A percentile compares a stretch with the other conserved stretches of the same genome.
phyloP scores from a whole-genome alignment of 2,797 vertebrate genomes.

The Danio tinwini region DNA sequence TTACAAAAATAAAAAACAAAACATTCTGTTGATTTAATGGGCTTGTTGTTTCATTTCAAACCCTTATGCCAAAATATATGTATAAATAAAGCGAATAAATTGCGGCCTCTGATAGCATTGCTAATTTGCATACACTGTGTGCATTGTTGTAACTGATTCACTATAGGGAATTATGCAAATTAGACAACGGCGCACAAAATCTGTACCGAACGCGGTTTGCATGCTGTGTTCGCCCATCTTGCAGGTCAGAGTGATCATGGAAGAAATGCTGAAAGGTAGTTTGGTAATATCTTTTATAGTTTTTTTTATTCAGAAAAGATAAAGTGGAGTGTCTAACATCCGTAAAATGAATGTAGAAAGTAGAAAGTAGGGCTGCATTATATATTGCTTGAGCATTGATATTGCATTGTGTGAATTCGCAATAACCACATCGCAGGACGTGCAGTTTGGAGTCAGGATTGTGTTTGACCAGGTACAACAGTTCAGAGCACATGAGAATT shows the following conservation, averaged over 20 bases:
- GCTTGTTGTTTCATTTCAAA: slow-evolving; percentile 20
- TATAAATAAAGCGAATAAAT: slow-evolving; percentile 10
- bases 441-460: no score
- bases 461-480: no score
- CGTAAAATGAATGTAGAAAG: no score
- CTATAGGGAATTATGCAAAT: slow-evolving; percentile 34
- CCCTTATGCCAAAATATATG: slow-evolving; percentile 22
- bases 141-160: slow-evolving; percentile 10
- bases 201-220: background rate
- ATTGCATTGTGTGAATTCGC: no score
- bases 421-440: no score
- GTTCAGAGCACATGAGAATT: no score
- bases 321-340: no score
- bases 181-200: background rate
- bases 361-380: no score
- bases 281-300: background rate
- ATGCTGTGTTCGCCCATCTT: background rate
- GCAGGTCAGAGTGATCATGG: background rate
- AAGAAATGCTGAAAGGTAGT: background rate
- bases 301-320: background rate
- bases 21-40: slow-evolving; percentile 23
- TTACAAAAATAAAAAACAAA: slow-evolving; percentile 35
- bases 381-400: no score
- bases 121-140: slow-evolving; percentile 25
- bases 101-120: background rate